These are phyloP conservation scores for Pseudomyrmex cubaensis DNA, from an alignment of 1,140 invertebrate genomes.

Conservation along the genomic window DNA sequence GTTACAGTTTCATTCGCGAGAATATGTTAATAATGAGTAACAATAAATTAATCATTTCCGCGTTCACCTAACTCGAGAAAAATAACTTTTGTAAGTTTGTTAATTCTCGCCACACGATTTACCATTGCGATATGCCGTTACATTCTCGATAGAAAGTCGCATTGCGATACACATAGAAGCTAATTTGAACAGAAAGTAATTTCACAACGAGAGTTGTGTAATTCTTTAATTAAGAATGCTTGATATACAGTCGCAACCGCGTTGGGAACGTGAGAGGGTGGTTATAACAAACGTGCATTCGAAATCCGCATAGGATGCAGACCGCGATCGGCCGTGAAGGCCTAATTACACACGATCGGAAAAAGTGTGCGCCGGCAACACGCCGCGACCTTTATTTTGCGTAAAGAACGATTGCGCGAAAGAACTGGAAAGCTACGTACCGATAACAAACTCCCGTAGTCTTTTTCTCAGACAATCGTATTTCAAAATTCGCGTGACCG, in stretches of 20 bases:
- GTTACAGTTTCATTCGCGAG: not conserved
- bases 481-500: constrained; percentile 9
- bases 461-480: not conserved
- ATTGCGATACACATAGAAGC: constrained; percentile 35
- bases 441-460: not conserved
- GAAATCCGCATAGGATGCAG: constrained; percentile 36
- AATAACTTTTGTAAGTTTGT: constrained; percentile 5
- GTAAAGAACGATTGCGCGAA: constrained; percentile 20
- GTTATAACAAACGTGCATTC: constrained; percentile 2
- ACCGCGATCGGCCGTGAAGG: constrained; percentile 41
- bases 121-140: constrained; percentile 5
- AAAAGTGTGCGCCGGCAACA: constrained; percentile 14
- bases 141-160: constrained; percentile 38
- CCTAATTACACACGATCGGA: not conserved
- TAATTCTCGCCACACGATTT: constrained; percentile 7
- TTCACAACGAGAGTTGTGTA: constrained; percentile 30
- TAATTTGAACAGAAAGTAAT: constrained; percentile 46
- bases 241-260: constrained; percentile 40
- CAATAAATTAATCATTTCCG: constrained; percentile 9
- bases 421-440: constrained; percentile 12
- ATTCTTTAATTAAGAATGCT: constrained; percentile 46
- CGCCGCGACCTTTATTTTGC: constrained; percentile 45
- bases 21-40: not conserved
- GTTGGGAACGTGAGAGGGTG: constrained; percentile 2
- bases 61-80: not conserved